Base-by-base conservation (phyloP, 2,113 vertebrate genomes). In the Engraulis encrasicolus region DNA sequence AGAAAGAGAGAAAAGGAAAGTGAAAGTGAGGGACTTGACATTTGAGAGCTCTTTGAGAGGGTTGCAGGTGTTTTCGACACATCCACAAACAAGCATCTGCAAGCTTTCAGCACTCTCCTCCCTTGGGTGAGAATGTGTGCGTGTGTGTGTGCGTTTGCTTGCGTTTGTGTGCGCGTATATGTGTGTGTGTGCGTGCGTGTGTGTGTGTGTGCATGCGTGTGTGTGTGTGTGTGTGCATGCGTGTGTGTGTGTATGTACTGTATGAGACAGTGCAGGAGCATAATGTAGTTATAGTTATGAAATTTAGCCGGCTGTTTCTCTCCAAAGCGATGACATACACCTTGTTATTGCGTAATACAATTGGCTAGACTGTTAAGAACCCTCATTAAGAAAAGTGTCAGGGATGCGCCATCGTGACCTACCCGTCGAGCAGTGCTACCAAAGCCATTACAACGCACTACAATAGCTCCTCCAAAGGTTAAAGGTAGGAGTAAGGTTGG, bases 71-170 rank as follows among this genome's bases (percentile, higher is more conserved):
- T 71, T 34, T 14, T 34, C 15, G 66, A 17, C 66, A 36, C 34
- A 31, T 74, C 11, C 66, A 34, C 66, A 74, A 74, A 74, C 66
- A 36, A 34, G 66, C 66, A 74, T 74, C 66, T 74, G 66, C 14
- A 31, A 4, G 14, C 66, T 36, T 1, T 17, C 31, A 17, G 14
- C 12, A 7, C 66, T 31, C 23, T 31, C 31, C 31, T 74, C 15
- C 31, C 27, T 66, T 23, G 6, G 6, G 9, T 23, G 19, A 6
- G 5, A 7, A 1, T 58, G 19, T 58, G 19, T 58, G 19, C 23
- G 3, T 23, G 19, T 58, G 6, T 54, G 17, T 54, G 50, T 54
- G 50, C 20, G 50, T 15, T 66, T 58, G 6, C 19, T 20, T 18
- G 19, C 11, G 5, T 23, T 4, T 58, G 19, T 58, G 19, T 58